Evolutionary conservation across 1,140 invertebrate species (phyloP), one percentile per base, ranked within the genome.

Genomic region (Amphibalanus amphitrite): DNA sequence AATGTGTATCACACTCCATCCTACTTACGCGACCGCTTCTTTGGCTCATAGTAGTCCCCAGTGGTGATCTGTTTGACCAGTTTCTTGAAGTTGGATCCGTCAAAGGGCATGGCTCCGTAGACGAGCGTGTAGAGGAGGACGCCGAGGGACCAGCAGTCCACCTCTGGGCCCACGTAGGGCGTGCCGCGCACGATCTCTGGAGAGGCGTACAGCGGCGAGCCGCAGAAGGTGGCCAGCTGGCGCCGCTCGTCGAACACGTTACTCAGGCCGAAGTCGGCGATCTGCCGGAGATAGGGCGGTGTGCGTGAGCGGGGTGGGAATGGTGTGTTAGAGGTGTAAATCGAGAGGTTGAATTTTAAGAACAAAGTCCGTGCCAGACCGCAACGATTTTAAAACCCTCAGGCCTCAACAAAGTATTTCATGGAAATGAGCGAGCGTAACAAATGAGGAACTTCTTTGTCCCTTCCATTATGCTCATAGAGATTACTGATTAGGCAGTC

Each of bases 101-200:
- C 96, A 80, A 99, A 99, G 29, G 97, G 97, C 97, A 99, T 99
- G 74, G 95, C 93, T 76, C 97, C 96, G 81, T 99, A 99, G 69
- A 98, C 95, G 77, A 99, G 83, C 33, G 97, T 98, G 78, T 99
- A 99, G 0, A 99, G 82, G 28, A 99, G 84, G 64, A 99, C 97
- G 71, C 97, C 97, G 69, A 99, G 82, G 28, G 94, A 97, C 97
- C 96, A 98, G 80, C 91, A 95, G 76, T 86, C 85, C 69, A 86
- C 84, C 85, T 98, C 95, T 13, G 96, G 95, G n/a, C 96, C 96
- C 77, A 91, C 89, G 79, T 99, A 99, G 0, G 96, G 95, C 28
- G 90, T 93, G 72, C 96, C 97, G 82, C 94, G 93, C 17, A 99
- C 96, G 75, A 99, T 99, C 84, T 99, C 97, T 0, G 97, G 97